Evolutionary conservation across 2,888 invertebrate species (phyloP).

Genomic region (Brachypalpus laphriformis): DNA sequence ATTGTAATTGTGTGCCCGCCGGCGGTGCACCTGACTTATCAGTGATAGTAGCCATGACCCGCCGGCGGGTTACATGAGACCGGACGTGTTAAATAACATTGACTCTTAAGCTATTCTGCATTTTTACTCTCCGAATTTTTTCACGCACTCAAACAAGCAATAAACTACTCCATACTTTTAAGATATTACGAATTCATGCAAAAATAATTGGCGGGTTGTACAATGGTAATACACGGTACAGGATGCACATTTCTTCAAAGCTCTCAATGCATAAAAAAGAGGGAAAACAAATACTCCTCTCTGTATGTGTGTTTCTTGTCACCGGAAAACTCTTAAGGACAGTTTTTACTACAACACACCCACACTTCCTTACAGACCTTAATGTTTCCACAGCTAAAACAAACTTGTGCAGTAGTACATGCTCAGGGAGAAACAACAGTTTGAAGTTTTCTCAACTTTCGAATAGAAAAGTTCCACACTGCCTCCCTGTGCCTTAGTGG

Average conservation of each 20-base stretch:
- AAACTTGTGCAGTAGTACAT: slow-evolving; percentile 61
- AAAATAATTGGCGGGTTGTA: slow-evolving; percentile 64
- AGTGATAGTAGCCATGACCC: too few relatives aligned
- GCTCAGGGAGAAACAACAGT: slow-evolving; percentile 62
- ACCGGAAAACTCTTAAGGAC: slow-evolving; percentile 53
- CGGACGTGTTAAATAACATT: too few relatives aligned
- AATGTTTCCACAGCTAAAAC: slow-evolving; percentile 50
- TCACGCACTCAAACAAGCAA: neutral
- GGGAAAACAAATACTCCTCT: neutral
- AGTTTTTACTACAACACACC: slow-evolving; percentile 15
- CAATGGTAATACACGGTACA: slow-evolving; percentile 34
- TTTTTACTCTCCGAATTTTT: neutral
- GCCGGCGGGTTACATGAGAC: too few relatives aligned
- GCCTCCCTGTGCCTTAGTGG: neutral
- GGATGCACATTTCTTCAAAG: slow-evolving; percentile 26
- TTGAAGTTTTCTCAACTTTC: slow-evolving; percentile 67
- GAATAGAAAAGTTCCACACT: slow-evolving; percentile 57
- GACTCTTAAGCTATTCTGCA: neutral
- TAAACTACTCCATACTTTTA: slow-evolving; percentile 26
- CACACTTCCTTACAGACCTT: slow-evolving; percentile 2
- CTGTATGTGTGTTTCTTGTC: slow-evolving; percentile 40
- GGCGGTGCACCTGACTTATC: too few relatives aligned
- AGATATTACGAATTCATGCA: slow-evolving; percentile 62
- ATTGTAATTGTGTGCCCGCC: too few relatives aligned
- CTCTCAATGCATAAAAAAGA: slow-evolving; percentile 5